A percentile compares a stretch with the other conserved stretches of the same genome.
These are phyloP conservation scores for Erpobdella octoculata DNA, from an alignment of 2,888 invertebrate genomes.

Conservation along the genomic window DNA sequence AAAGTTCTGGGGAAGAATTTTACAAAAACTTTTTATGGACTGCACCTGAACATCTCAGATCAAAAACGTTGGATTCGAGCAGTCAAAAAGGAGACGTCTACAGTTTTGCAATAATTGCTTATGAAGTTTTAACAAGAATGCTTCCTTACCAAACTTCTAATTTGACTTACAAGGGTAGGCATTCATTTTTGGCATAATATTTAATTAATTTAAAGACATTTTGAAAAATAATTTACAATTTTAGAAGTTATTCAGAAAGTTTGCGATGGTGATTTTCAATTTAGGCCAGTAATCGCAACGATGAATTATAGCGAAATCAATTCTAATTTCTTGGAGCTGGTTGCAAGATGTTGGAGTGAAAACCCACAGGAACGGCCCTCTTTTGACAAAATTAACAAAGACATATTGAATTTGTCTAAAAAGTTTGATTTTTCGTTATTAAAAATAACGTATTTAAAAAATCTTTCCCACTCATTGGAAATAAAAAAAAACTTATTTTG, in stretches of 20 bases:
- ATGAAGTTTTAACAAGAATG: slow-evolving; percentile 9
- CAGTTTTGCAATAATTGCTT: slow-evolving; percentile 16
- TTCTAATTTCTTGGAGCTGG: background rate
- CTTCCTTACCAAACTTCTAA: slow-evolving; percentile 15
- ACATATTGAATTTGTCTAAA: background rate
- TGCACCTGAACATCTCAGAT: slow-evolving; percentile 8
- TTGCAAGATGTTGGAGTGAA: slow-evolving; percentile 16
- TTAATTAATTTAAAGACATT: background rate
- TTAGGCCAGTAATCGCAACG: background rate
- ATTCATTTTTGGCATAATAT: background rate
- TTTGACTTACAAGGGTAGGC: slow-evolving; percentile 11
- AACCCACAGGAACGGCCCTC: slow-evolving; percentile 14
- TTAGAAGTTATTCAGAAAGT: slow-evolving; percentile 1
- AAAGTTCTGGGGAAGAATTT: background rate
- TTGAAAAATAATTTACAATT: background rate
- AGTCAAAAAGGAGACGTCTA: slow-evolving; percentile 23
- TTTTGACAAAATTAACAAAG: slow-evolving; percentile 16
- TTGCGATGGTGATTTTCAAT: background rate
- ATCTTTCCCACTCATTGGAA: no score
- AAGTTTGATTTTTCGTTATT: background rate
- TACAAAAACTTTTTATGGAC: slow-evolving; percentile 12
- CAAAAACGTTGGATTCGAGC: background rate
- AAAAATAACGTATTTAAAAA: no score
- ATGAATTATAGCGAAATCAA: background rate
- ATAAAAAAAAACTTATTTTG: no score